Evolutionary conservation across 2,888 invertebrate genomes (phyloP).

Genomic region (Myopa tessellatipennis): DNA sequence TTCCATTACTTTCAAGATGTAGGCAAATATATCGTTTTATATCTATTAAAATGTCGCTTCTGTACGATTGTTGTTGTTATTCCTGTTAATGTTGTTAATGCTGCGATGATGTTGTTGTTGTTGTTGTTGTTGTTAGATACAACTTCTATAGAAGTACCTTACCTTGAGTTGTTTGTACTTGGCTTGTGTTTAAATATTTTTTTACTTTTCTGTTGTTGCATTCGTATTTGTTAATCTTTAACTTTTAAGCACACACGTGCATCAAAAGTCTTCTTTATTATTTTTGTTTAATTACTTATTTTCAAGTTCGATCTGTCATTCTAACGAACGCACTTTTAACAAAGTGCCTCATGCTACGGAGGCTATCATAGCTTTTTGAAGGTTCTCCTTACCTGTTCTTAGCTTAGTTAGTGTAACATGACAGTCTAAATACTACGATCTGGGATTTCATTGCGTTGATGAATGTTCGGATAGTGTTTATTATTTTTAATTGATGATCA

Average conservation of each 20-base stretch:
- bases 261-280: neutral
- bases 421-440: neutral
- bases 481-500: too few relatives aligned
- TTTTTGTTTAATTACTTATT: too few relatives aligned
- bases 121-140: neutral
- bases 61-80: conserved; percentile 2
- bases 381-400: neutral
- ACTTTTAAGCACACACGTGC: conserved; percentile 13
- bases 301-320: too few relatives aligned
- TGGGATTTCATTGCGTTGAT: too few relatives aligned
- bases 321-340: too few relatives aligned
- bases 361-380: neutral
- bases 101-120: too few relatives aligned
- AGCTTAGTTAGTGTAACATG: conserved; percentile 7
- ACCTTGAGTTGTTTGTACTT: neutral
- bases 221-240: conserved; percentile 11
- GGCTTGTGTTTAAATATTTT: neutral
- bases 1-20: conserved; percentile 40
- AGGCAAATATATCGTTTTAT: conserved; percentile 29
- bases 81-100: too few relatives aligned
- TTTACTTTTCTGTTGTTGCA: neutral
- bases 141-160: neutral
- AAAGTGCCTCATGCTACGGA: neutral
- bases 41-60: neutral
- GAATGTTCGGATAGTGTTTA: too few relatives aligned